These are phyloP conservation scores for Pelagia noctiluca DNA, from an alignment of 30 jellyfish, hydroid and myxozoan species.

Conservation along the genomic window DNA sequence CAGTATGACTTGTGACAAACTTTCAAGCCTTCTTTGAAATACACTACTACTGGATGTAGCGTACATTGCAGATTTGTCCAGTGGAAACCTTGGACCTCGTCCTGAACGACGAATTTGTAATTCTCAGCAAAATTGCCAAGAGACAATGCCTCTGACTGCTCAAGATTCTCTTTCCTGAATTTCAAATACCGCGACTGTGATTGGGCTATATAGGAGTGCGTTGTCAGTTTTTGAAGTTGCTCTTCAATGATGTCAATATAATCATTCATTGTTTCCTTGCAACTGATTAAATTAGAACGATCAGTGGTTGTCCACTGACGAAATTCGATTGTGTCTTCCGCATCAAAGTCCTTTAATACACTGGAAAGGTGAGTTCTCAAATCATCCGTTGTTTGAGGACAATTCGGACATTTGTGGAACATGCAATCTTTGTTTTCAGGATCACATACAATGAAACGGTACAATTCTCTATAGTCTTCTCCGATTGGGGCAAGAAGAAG, in stretches of 20 bases:
- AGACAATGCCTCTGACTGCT: background rate
- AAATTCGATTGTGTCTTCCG: conserved; percentile 1
- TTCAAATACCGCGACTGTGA: conserved; percentile 16
- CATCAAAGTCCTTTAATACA: background rate
- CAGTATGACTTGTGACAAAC: conserved; percentile 29
- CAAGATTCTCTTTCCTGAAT: background rate
- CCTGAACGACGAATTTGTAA: conserved; percentile 68
- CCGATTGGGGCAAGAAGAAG: conserved; percentile 2
- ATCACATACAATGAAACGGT: no score
- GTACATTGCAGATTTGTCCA: conserved; percentile 66
- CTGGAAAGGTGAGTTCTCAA: background rate
- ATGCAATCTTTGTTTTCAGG: conserved; percentile 40
- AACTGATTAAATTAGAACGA: background rate
- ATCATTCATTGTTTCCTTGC: background rate
- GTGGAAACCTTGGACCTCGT: conserved; percentile 70
- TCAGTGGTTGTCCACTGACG: conserved; percentile 25
- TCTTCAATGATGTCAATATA: conserved; percentile 9
- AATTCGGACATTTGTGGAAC: conserved; percentile 27
- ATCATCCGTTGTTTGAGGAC: conserved; percentile 7
- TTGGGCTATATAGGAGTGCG: conserved; percentile 16
- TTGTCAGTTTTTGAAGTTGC: background rate
- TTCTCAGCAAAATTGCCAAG: conserved; percentile 64
- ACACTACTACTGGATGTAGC: conserved; percentile 67
- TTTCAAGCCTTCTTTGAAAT: background rate
- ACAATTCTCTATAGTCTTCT: no score